Base-by-base conservation (phyloP, 2,113 vertebrate genomes). In the Orientallactaga bullata region DNA sequence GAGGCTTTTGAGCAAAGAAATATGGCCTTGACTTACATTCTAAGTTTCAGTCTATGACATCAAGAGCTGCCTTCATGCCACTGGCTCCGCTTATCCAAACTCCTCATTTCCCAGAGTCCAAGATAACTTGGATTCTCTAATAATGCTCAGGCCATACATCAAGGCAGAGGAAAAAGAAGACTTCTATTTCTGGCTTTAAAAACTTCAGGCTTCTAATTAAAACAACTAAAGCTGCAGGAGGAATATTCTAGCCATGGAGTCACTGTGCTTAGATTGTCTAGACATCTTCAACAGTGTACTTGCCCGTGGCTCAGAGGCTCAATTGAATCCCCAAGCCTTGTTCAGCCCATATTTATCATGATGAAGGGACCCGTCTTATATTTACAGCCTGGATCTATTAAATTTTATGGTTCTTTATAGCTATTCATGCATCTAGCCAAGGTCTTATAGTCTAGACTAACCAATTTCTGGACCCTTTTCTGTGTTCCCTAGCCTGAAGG, bases 401-500 rank as follows among this genome's bases (percentile, higher is more conserved):
- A 78, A 95, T 68, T 89, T 93, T 92, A 94, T 81, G 73, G 47
- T 77, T 93, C 68, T 93, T 96, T 96, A 91, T 85, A 73, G 51
- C 20, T 73, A 88, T 77, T 91, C 71, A 51, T 1, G 88, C 35
- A 89, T 78, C 80, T 81, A 79, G 69, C 83, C 90, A 96, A 89
- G 81, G 51, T 83, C 73, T 92, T 78, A n/a, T n/a, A 47, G 26
- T 89, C 71, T 89, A 88, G 37, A 35, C 30, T 78, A 71, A 32
- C 68, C 23, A 37, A 90, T 83, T 95, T 92, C 83, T 82, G 51
- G 35, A 78, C 63, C 61, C n/a, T 5, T 68, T 42, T 89, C 42
- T 26, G 17, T 88, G 37, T 55, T 16, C 61, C 23, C 24, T 28
- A 63, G 61, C 60, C 78, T 55, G 12, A 87, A 81, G 87, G 73